Evolutionary conservation across 2,113 vertebrate genomes (phyloP).

Genomic region (Cyprinodon brontotheroides): DNA sequence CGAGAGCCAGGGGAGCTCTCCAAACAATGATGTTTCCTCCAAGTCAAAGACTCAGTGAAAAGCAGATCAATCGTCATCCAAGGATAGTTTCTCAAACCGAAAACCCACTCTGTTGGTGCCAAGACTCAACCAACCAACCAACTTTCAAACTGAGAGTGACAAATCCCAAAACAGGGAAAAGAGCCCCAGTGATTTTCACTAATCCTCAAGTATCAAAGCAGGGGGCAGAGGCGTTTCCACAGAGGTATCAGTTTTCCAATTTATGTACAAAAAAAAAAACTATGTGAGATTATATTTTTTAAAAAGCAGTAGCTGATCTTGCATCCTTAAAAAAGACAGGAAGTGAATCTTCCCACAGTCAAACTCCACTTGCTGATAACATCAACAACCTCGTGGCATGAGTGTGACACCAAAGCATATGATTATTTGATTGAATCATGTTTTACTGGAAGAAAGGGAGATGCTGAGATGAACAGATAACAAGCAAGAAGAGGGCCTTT

Average conservation of each 20-base stretch:
- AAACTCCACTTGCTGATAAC: slow-evolving; percentile 4
- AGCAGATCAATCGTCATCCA: slow-evolving; percentile 60
- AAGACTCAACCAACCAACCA: slow-evolving; percentile 32
- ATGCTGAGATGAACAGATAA: not conserved
- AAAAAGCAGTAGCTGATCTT: slow-evolving; percentile 10
- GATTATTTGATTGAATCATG: slow-evolving; percentile 39
- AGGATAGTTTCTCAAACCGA: slow-evolving; percentile 26
- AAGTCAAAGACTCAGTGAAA: slow-evolving; percentile 47
- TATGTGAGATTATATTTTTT: not conserved
- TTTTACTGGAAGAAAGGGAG: slow-evolving; percentile 16
- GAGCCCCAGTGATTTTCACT: slow-evolving; percentile 26
- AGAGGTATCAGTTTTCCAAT: slow-evolving; percentile 18
- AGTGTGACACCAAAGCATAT: slow-evolving; percentile 20
- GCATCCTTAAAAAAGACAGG: not conserved
- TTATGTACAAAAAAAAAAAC: slow-evolving; percentile 8
- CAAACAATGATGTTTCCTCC: slow-evolving; percentile 57
- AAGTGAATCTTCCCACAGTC: not conserved
- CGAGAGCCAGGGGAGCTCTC: slow-evolving; percentile 41
- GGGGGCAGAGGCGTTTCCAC: slow-evolving; percentile 8
- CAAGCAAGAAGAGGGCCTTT: not conserved
- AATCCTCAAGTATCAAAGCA: slow-evolving; percentile 21
- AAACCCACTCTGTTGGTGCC: slow-evolving; percentile 47
- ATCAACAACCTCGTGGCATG: slow-evolving; percentile 25
- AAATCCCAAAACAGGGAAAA: slow-evolving; percentile 29
- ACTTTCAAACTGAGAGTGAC: slow-evolving; percentile 42